Evolutionary conservation across 1,140 invertebrate genomes (phyloP).

Genomic region (Frieseomelitta varia): DNA sequence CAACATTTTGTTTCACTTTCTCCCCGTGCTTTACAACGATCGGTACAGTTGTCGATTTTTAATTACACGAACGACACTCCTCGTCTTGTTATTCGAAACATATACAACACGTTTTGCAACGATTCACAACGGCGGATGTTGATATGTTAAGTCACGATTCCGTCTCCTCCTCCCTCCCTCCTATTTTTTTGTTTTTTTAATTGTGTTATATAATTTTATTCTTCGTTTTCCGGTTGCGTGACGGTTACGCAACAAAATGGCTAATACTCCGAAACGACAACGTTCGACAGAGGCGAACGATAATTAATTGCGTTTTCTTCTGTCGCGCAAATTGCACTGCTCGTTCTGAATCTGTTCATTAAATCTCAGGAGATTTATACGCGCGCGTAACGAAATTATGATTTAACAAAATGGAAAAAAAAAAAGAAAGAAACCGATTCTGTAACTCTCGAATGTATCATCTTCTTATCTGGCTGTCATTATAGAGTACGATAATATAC

Average conservation of each 20-base stretch:
- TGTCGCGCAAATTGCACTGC: neutral
- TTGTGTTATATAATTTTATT: conserved; percentile 28
- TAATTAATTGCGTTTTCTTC: conserved; percentile 11
- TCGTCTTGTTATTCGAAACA: too few relatives aligned
- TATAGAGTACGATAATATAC: neutral
- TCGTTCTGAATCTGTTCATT: neutral
- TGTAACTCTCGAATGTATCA: neutral
- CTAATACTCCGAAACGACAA: neutral
- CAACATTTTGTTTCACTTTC: neutral
- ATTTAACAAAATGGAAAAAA: too few relatives aligned
- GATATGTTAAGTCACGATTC: conserved; percentile 28
- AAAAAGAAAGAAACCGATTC: neutral
- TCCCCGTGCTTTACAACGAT: neutral
- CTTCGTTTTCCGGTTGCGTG: conserved; percentile 26
- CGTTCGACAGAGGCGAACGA: neutral
- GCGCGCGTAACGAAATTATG: neutral
- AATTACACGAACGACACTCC: neutral
- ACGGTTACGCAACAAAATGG: conserved; percentile 7
- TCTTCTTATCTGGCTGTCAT: neutral
- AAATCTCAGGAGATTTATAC: neutral
- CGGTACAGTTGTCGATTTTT: neutral
- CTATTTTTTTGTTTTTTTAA: neutral
- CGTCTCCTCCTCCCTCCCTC: neutral
- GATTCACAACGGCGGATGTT: conserved; percentile 19
- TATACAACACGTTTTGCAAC: neutral